Percentiles rank a stretch among this genome's conserved stretches.
Evolutionary conservation across 2,888 invertebrate genomes (phyloP).

Genomic region (Tethea ocularis): DNA sequence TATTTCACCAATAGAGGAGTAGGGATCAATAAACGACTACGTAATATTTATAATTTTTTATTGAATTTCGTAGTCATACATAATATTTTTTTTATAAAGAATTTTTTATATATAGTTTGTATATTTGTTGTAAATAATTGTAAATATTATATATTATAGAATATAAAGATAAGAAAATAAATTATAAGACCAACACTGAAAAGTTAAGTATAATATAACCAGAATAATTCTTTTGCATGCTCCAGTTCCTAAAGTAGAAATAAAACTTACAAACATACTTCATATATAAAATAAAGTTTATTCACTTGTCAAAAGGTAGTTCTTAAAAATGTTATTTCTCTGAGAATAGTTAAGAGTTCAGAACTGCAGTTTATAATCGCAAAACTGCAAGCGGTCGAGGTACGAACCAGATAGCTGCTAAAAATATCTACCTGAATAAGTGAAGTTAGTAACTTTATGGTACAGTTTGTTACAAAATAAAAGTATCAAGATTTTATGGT

Average conservation of each 20-base stretch:
- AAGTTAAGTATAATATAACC: not conserved
- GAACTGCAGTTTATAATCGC: constrained; percentile 1
- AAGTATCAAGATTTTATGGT: not conserved
- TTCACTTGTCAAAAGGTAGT: not conserved
- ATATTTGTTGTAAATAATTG: too few species aligned
- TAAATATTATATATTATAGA: too few species aligned
- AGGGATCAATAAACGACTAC: too few species aligned
- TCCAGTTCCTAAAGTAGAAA: not conserved
- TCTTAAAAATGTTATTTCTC: not conserved
- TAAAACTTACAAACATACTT: constrained; percentile 2
- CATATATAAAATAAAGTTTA: not conserved
- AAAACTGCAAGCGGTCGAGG: constrained; percentile 4
- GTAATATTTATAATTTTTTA: too few species aligned
- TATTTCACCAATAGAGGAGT: too few species aligned
- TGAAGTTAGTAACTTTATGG: not conserved
- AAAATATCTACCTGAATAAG: not conserved
- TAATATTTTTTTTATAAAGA: too few species aligned
- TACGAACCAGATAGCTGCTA: not conserved
- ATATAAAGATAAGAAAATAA: too few species aligned
- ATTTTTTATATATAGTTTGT: too few species aligned
- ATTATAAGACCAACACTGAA: too few species aligned
- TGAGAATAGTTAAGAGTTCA: not conserved
- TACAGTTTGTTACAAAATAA: constrained; percentile 1
- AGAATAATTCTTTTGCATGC: too few species aligned
- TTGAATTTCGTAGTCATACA: too few species aligned